A percentile compares a stretch with the other conserved stretches of the same genome.
These are phyloP conservation scores for Lontra canadensis DNA, from an alignment of 2,113 vertebrate genomes.

Conservation along the genomic window DNA sequence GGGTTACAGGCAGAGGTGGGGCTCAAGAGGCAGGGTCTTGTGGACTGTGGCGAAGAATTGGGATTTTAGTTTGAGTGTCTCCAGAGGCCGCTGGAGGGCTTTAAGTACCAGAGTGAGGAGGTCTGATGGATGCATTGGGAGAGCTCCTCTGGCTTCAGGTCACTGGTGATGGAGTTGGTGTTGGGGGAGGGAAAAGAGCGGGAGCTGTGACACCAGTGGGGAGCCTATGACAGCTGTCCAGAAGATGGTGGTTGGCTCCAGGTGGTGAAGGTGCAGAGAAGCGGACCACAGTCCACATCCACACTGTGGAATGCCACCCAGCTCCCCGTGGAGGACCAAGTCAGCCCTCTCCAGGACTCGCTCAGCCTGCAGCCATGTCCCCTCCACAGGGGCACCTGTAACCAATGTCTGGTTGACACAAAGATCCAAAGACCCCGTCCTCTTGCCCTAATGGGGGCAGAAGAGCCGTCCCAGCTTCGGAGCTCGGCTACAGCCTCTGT, in stretches of 20 bases:
- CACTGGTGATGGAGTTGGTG: not conserved
- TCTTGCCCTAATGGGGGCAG: not conserved
- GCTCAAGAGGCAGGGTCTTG: not conserved
- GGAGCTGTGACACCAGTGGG: not conserved
- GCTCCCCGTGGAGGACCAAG: not conserved
- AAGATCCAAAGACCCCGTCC: not conserved
- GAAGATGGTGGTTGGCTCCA: not conserved
- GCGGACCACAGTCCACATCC: not conserved
- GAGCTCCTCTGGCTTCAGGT: not conserved
- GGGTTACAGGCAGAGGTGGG: not conserved
- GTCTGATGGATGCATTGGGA: not conserved
- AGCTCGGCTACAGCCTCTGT: not conserved
- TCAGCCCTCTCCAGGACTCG: not conserved
- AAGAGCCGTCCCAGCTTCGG: not conserved
- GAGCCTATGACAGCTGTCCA: not conserved
- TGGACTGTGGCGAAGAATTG: not conserved
- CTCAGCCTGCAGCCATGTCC: not conserved
- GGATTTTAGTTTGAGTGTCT: not conserved
- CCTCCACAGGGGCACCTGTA: not conserved
- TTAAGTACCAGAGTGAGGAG: not conserved
- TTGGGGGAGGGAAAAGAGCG: not conserved
- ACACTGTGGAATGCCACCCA: too few relatives aligned
- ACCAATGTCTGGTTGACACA: not conserved
- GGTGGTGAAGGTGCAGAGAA: not conserved
- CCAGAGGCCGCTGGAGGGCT: not conserved